Percentiles rank a stretch among this genome's conserved stretches.
Conservation (phyloP, 1,140 invertebrate genomes). For the Pogonomyrmex barbatus region DNA sequence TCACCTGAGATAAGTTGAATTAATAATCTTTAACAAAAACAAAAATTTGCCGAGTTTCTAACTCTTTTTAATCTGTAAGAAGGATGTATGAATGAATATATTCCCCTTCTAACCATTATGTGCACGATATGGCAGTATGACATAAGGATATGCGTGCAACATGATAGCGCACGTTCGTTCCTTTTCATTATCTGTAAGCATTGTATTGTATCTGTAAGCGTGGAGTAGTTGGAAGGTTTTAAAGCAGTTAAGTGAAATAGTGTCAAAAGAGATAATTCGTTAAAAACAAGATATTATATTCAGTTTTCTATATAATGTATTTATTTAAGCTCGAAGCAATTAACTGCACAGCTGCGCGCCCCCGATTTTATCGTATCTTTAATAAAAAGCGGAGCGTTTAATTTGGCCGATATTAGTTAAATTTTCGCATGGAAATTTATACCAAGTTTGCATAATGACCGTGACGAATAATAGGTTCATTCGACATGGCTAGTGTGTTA, state of each 20-base stretch:
- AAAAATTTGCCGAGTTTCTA: neutral
- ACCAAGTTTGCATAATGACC: neutral
- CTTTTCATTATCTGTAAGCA: conserved; percentile 40
- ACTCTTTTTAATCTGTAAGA: conserved; percentile 1
- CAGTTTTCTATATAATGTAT: neutral
- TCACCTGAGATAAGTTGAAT: neutral
- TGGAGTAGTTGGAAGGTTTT: conserved; percentile 4
- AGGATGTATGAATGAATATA: conserved; percentile 12
- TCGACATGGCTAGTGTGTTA: conserved; percentile 25
- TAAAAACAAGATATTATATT: neutral
- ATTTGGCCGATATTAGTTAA: neutral
- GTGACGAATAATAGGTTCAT: conserved; percentile 15
- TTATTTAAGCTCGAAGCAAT: neutral
- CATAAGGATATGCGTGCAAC: conserved; percentile 46
- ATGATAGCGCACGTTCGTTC: conserved; percentile 29
- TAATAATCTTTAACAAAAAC: neutral
- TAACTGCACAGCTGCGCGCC: neutral
- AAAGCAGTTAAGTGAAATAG: conserved; percentile 13
- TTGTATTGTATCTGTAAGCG: conserved; percentile 18
- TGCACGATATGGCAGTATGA: conserved; percentile 29
- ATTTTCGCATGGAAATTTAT: neutral
- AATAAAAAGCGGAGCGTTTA: neutral
- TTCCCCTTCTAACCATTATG: conserved; percentile 9
- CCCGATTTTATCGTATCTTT: neutral
- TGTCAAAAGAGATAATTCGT: neutral